These are phyloP conservation scores for Caenorhabditis becei DNA, from an alignment of 2,888 invertebrate genomes.

Conservation along the genomic window DNA sequence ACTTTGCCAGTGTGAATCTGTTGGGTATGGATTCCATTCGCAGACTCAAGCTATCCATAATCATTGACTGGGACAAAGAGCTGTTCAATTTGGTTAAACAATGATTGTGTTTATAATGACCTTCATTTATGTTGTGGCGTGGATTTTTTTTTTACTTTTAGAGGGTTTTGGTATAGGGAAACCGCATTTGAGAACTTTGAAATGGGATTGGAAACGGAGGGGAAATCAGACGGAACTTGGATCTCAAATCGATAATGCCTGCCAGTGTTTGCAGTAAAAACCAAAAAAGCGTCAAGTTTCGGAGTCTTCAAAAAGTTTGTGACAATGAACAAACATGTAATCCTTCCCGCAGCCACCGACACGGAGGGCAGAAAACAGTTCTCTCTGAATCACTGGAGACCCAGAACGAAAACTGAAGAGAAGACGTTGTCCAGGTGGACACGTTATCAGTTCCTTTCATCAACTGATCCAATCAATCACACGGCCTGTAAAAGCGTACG, in stretches of 20 bases:
- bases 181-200: not conserved
- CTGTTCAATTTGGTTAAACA: constrained; percentile 5
- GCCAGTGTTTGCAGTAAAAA: constrained; percentile 3
- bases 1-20: constrained; percentile 9
- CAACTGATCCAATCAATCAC: no score
- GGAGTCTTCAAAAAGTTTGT: constrained; percentile 18
- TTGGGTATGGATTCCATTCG: constrained; percentile 11
- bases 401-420: not conserved
- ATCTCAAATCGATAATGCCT: not conserved
- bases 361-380: not conserved
- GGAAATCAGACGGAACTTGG: not conserved
- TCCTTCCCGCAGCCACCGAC: constrained; percentile 13
- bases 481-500: no score
- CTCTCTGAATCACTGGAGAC: not conserved
- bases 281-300: constrained; percentile 24
- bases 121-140: no score
- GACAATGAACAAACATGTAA: constrained; percentile 38
- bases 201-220: no score
- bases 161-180: not conserved
- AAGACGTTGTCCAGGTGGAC: no score
- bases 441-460: no score
- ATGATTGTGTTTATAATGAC: constrained; percentile 3
- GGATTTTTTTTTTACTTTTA: no score
- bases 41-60: not conserved
- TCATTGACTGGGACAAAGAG: not conserved